Evolutionary conservation across 2,113 vertebrate genomes (phyloP).

Genomic region (Crocuta crocuta): DNA sequence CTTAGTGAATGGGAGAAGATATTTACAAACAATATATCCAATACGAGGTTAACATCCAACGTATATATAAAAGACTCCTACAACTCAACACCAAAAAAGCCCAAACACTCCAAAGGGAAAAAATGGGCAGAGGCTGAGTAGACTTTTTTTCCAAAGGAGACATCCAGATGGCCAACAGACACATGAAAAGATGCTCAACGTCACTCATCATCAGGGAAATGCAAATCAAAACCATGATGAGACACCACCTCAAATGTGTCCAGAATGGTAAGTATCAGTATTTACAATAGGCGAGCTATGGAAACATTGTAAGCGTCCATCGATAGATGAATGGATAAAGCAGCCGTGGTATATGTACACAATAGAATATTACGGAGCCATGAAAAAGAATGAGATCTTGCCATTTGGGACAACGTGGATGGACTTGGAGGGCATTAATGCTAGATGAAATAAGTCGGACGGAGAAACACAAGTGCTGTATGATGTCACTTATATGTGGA

Average conservation of each 20-base stretch:
- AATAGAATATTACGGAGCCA: not conserved
- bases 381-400: not conserved
- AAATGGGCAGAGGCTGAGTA: not conserved
- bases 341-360: not conserved
- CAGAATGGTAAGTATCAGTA: not conserved
- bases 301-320: not conserved
- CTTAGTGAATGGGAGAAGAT: not conserved
- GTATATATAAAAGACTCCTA: not conserved
- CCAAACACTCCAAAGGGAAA: not conserved
- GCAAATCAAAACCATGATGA: not conserved
- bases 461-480: not conserved
- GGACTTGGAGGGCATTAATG: not conserved
- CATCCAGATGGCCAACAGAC: not conserved
- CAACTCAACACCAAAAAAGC: not conserved
- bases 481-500: not conserved
- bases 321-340: not conserved
- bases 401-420: not conserved
- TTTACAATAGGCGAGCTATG: not conserved
- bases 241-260: not conserved
- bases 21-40: not conserved
- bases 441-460: not conserved
- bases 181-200: not conserved
- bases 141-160: not conserved
- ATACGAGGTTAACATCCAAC: not conserved
- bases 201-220: not conserved